A percentile compares a stretch with the other conserved stretches of the same genome.
Evolutionary conservation across 2,797 vertebrate genomes (phyloP).

Genomic region (Sebastolobus alascanus): DNA sequence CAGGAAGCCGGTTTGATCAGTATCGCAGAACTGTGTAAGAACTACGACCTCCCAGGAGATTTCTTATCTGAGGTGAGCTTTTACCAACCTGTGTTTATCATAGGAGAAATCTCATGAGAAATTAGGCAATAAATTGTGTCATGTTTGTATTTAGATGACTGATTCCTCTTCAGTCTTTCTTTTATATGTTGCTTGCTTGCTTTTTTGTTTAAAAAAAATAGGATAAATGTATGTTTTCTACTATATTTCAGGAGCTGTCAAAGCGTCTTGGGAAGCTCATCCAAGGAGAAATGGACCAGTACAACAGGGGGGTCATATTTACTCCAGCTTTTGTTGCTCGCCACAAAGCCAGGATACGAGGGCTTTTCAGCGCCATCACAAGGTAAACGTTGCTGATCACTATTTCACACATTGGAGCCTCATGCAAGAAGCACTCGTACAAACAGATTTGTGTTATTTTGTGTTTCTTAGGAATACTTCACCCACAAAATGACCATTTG

Average conservation of each 20-base stretch:
- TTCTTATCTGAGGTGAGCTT: conserved; percentile 90
- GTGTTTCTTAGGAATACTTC: neutral
- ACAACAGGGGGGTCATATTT: conserved; percentile 93
- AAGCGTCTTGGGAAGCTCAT: conserved; percentile 91
- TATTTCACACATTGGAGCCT: neutral
- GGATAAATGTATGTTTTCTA: neutral
- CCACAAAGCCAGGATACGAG: conserved; percentile 93
- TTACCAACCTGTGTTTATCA: neutral
- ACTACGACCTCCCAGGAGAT: conserved; percentile 93
- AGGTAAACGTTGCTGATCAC: conserved; percentile 75
- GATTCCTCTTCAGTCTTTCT: neutral
- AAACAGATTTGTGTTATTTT: neutral
- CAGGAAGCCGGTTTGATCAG: conserved; percentile 94
- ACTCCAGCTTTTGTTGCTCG: conserved; percentile 93
- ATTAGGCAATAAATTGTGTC: too few relatives aligned
- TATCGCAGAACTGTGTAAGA: conserved; percentile 95
- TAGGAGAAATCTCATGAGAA: neutral
- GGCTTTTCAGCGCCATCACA: conserved; percentile 94
- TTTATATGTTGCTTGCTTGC: neutral
- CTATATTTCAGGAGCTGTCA: conserved; percentile 86
- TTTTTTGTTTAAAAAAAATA: neutral
- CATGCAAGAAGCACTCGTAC: neutral
- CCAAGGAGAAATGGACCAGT: conserved; percentile 93
- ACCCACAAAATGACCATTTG: neutral
- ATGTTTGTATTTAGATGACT: neutral